phyloP scores from a whole-genome alignment of 2,113 vertebrate species.

The Toxotes chatareus region DNA sequence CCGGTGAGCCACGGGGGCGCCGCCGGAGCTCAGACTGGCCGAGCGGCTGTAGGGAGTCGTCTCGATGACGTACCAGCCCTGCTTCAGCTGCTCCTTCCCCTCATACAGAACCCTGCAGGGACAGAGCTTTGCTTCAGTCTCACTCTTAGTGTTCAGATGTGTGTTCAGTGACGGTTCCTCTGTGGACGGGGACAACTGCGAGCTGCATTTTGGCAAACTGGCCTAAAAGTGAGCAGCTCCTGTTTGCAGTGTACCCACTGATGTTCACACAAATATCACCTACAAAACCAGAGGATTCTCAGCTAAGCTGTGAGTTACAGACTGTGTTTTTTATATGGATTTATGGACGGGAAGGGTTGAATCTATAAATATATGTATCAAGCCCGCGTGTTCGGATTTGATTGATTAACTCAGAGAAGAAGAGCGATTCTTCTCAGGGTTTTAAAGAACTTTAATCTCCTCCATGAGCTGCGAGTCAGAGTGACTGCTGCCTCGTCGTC shows the following conservation, averaged over 20 bases:
- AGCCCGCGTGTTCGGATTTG: not conserved
- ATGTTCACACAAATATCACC: no score
- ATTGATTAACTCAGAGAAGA: not conserved
- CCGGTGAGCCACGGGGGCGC: slow-evolving; percentile 87
- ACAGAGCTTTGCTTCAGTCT: not conserved
- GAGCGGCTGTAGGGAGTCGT: slow-evolving; percentile 95
- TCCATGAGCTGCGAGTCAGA: not conserved
- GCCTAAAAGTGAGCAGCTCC: not conserved
- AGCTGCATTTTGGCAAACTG: no score
- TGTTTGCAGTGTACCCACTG: not conserved
- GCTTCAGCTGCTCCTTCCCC: slow-evolving; percentile 89
- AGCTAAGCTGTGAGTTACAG: no score
- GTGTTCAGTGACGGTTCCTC: no score
- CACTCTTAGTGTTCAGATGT: no score
- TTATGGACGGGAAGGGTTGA: not conserved
- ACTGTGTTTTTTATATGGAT: not conserved
- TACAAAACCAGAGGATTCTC: not conserved
- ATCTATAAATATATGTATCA: not conserved
- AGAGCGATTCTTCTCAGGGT: no score
- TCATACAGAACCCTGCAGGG: slow-evolving; percentile 90
- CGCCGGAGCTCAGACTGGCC: slow-evolving; percentile 89
- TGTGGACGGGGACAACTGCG: no score
- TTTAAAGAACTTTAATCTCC: not conserved
- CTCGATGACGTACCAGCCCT: slow-evolving; percentile 89
- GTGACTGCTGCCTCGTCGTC: not conserved